Evolutionary conservation across 37 sponge, comb jelly and placozoan species (phyloP), one percentile per base, ranked within the genome.

Genomic region (Oscarella lobularis): DNA sequence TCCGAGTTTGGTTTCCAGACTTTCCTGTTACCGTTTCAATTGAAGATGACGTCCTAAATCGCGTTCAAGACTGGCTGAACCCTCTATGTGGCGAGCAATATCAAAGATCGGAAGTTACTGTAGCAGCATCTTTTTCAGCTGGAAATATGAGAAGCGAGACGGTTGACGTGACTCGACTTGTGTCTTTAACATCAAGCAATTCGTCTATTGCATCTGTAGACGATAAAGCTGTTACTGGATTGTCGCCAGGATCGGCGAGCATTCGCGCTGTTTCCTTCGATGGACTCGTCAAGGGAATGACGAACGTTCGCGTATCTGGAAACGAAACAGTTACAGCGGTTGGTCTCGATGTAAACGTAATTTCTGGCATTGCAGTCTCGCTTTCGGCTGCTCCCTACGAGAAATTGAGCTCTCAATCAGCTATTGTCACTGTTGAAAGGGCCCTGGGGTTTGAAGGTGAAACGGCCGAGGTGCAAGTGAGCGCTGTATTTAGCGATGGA

Each of bases 1-100:
- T 89, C 4, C 55, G 39, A 30, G 86, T 89, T 9, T 89, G 89
- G 89, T 33, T 40, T 30, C 89, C 89, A 27, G 41, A 38, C 9
- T 3, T 76, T n/a, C 69, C 74, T 0, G 29, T 78, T 9, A 29
- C 36, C 1, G 40, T 79, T 0, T 14, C 54, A 41, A 20, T 66
- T 14, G 83, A 86, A 31, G 37, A 69, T 38, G n/a, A 37, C 1
- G 31, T 37, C 3, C n/a, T n/a, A n/a, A n/a, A n/a, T n/a, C n/a
- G n/a, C n/a, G n/a, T n/a, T n/a, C n/a, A n/a, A n/a, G n/a, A n/a
- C n/a, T n/a, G n/a, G n/a, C 67, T 89, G 35, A 77, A 75, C 39
- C 33, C 29, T 3, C 40, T 89, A 1, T 41, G 75, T 3, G 80
- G 74, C 29, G 74, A 73, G 0, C 60, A 55, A 31, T 81, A 76